These are phyloP conservation scores for Epinotia demarniana DNA, from an alignment of 2,888 invertebrate genomes.

Conservation along the genomic window DNA sequence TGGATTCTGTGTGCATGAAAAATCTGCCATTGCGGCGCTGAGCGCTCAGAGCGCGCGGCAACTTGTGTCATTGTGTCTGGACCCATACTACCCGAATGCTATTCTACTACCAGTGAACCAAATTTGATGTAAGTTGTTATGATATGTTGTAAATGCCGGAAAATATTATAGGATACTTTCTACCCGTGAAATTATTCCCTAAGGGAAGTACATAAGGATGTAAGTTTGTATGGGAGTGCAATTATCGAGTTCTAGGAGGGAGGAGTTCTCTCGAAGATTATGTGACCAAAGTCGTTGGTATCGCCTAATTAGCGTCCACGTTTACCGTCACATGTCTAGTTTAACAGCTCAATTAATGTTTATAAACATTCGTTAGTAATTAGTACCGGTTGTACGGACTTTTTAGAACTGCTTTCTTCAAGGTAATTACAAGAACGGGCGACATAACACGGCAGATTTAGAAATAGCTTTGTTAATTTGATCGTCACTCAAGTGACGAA, in stretches of 20 bases:
- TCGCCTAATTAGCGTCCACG: constrained; percentile 4
- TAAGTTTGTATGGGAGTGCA: not conserved
- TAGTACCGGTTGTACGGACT: constrained; percentile 67
- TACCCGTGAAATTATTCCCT: no score
- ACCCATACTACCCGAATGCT: not conserved
- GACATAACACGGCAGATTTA: constrained; percentile 3
- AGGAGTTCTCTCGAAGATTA: not conserved
- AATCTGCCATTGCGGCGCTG: not conserved
- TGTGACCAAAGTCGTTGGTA: not conserved
- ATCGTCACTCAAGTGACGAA: not conserved
- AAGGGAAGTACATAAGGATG: not conserved
- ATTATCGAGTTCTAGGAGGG: no score
- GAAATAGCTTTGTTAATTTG: not conserved
- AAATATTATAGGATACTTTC: not conserved
- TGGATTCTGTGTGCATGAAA: not conserved
- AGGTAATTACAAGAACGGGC: constrained; percentile 53
- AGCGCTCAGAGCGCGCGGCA: not conserved
- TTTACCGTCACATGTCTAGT: constrained; percentile 18
- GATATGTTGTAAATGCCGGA: not conserved
- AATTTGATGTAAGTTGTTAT: not conserved
- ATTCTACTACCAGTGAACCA: not conserved
- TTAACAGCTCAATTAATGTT: constrained; percentile 59
- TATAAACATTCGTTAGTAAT: constrained; percentile 67
- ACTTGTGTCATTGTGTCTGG: not conserved
- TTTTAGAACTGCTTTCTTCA: constrained; percentile 64